phyloP scores from a whole-genome alignment of 2,888 invertebrate species.

The Dynastes grantii region DNA sequence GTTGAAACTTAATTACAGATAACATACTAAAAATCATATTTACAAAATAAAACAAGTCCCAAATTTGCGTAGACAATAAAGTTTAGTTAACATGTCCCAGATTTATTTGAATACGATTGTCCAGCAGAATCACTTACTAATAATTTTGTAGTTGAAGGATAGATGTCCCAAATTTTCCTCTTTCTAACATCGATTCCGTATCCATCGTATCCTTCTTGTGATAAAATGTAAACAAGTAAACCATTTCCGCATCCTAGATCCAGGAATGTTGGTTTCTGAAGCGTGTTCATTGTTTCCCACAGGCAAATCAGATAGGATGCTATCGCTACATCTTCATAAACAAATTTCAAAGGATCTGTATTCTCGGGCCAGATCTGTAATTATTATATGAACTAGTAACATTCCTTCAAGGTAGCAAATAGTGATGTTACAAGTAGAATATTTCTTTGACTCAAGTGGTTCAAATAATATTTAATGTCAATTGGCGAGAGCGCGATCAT shows the following conservation, averaged over 20 bases:
- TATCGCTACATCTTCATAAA: conserved; percentile 97
- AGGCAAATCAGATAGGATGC: conserved; percentile 88
- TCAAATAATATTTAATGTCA: too few species aligned
- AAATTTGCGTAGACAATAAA: too few species aligned
- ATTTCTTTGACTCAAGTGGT: too few species aligned
- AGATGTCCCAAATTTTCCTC: conserved; percentile 92
- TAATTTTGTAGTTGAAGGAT: conserved; percentile 77
- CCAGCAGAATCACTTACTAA: conserved; percentile 71
- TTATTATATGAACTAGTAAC: background rate
- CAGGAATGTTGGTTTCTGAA: conserved; percentile 78
- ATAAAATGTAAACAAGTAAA: conserved; percentile 88
- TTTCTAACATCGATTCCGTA: conserved; percentile 88
- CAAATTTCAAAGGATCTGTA: conserved; percentile 95
- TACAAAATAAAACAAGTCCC: too few species aligned
- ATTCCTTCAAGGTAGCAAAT: background rate
- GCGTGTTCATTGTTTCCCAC: conserved; percentile 78
- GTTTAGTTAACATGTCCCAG: too few species aligned
- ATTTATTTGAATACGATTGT: too few species aligned
- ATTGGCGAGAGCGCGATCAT: too few species aligned
- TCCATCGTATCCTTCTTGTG: conserved; percentile 87
- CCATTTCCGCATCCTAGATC: conserved; percentile 99
- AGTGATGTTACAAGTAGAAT: too few species aligned
- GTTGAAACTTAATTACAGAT: too few species aligned
- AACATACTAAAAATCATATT: too few species aligned
- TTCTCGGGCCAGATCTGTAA: conserved; percentile 90